Base-by-base conservation (phyloP, 2,797 vertebrate genomes). In the Delichon dasypus region DNA sequence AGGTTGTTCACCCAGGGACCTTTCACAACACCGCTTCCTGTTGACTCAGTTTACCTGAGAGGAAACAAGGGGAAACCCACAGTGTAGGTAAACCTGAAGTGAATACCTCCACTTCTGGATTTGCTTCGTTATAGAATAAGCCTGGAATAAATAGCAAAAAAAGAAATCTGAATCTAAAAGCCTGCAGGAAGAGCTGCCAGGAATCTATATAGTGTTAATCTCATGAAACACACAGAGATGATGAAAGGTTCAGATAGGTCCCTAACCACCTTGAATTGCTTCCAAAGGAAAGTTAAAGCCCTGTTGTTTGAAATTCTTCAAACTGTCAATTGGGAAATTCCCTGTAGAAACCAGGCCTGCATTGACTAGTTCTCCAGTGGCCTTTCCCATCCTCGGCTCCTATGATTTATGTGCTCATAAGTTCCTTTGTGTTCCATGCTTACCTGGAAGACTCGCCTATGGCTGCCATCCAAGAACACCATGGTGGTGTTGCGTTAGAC, bases 231-330 rank as follows among this genome's bases (percentile, higher is more conserved):
- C 11, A 48, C 2, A 0, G 1, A 61, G 58, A 64, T 29, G 38
- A 53, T 85, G 55, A 78, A 86, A 75, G 27, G 54, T 72, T 88
- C 62, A 26, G 36, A 23, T 62, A 86, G 65, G 38, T 92, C 36
- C 36, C 67, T 90, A 90, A 74, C 47, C 45, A 88, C 71, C 36
- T 82, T 79, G 84, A 91, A 65, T 66, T 47, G 9, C 34, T 91
- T 91, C 71, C 89, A 94, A 85, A 87, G 57, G 51, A 71, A 90
- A 96, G 34, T 76, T 76, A 72, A 84, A 91, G 70, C 44, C 76
- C 85, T 78, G 71, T 87, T 96, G 92, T 93, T 85, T 70, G 45
- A 86, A 88, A 91, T 88, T 57, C 50, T 92, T 94, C 70, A 84
- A 91, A 73, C 74, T 81, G 64, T 85, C 74, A 87, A 13, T 58